These are phyloP conservation scores for Lepidonotus clava DNA, from an alignment of 2,888 invertebrate genomes.

Conservation along the genomic window DNA sequence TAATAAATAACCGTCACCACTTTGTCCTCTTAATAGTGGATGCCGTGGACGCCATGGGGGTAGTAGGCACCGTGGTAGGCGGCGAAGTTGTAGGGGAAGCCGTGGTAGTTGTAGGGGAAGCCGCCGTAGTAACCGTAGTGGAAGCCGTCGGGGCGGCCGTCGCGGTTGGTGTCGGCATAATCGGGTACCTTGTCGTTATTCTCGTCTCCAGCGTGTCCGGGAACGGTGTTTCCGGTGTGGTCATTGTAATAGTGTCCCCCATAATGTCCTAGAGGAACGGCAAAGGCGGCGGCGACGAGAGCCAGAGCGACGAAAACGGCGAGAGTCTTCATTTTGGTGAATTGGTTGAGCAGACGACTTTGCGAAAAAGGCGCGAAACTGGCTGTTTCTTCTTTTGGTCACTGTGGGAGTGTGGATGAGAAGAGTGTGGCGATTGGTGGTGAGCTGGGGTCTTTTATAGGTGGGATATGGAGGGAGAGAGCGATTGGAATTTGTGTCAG, in stretches of 20 bases:
- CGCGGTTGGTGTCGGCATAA: constrained; percentile 14
- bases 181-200: constrained; percentile 1
- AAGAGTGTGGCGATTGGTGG: no score
- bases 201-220: constrained; percentile 12
- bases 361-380: constrained; percentile 9
- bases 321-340: constrained; percentile 16
- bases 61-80: background rate
- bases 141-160: background rate
- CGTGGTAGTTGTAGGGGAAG: constrained; percentile 30
- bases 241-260: background rate
- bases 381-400: no score
- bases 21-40: background rate
- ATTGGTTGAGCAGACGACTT: constrained; percentile 10
- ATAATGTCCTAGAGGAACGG: background rate
- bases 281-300: background rate
- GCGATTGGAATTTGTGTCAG: no score
- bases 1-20: background rate
- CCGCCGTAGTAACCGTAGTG: constrained; percentile 6
- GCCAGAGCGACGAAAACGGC: background rate
- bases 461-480: no score
- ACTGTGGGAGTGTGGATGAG: no score
- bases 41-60: background rate
- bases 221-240: constrained; percentile 1
- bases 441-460: no score
- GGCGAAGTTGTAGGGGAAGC: background rate